Evolutionary conservation across 1,140 invertebrate species (phyloP).

Genomic region (Olivierus martensii): DNA sequence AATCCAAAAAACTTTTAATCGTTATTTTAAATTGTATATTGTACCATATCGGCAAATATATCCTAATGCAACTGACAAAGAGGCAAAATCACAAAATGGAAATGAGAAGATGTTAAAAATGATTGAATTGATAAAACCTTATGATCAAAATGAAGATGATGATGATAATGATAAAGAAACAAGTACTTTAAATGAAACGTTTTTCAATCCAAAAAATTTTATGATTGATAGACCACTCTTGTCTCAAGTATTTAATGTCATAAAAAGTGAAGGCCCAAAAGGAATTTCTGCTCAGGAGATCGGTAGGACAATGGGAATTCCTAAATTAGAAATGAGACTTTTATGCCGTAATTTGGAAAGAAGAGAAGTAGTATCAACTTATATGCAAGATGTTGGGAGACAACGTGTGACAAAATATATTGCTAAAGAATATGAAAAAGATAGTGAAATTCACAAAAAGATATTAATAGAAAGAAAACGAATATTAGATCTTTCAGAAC

Average conservation of each 20-base stretch:
- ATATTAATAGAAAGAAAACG: conserved; percentile 16
- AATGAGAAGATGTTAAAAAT: conserved; percentile 28
- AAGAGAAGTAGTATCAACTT: conserved; percentile 31
- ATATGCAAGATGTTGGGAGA: conserved; percentile 39
- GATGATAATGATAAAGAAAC: conserved; percentile 33
- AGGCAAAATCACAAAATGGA: conserved; percentile 35
- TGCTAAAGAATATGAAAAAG: conserved; percentile 28
- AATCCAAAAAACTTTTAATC: background rate
- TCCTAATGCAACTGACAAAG: conserved; percentile 38
- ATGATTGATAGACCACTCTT: conserved; percentile 24
- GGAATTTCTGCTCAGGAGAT: conserved; percentile 37
- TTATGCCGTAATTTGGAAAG: conserved; percentile 35
- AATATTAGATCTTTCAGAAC: background rate
- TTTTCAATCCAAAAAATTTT: conserved; percentile 25
- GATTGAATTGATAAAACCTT: conserved; percentile 7
- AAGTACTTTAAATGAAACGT: conserved; percentile 28
- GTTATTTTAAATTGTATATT: conserved; percentile 6
- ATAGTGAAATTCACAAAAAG: conserved; percentile 16
- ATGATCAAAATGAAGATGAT: conserved; percentile 28
- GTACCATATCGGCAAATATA: conserved; percentile 43
- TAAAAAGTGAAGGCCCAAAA: conserved; percentile 32
- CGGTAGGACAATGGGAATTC: conserved; percentile 32
- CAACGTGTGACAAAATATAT: conserved; percentile 31
- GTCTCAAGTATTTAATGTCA: conserved; percentile 33
- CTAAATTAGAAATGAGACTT: conserved; percentile 37